Evolutionary conservation across 1,140 invertebrate genomes (phyloP), one percentile per base, ranked within the genome.

Genomic region (Venturia canescens): DNA sequence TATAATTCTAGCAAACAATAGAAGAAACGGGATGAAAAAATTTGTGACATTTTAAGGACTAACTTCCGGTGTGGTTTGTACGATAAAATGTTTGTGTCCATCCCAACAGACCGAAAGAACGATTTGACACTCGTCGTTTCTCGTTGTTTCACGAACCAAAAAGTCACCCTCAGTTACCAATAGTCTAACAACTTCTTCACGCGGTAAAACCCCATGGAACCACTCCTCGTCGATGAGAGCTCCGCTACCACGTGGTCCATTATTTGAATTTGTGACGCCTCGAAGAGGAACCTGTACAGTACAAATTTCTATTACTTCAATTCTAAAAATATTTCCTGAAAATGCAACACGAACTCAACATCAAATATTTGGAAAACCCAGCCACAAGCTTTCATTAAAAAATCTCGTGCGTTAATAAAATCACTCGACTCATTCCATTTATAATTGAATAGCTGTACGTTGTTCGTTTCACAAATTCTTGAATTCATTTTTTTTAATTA

Each of bases 91-190:
- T 90, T 98, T 98, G 87, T 98, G 97, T 9, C 97, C 97, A 79
- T 97, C 96, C 98, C 98, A 99, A 88, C 96, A 97, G 0, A 99
- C 98, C 15, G 98, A 99, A 27, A 99, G 89, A 69, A 99, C 98
- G 81, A 98, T 97, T 93, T 98, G 96, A 87, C 97, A 94, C 89
- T 98, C 96, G 89, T 98, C 95, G 89, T 97, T 98, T 90, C 96
- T 94, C n/a, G 96, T 97, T 57, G 98, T 99, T 93, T 99, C 97
- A 27, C 98, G 93, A 34, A 99, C 98, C 70, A 99, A 93, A 91
- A 98, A 99, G 89, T 99, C 98, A 0, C 98, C 98, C 86, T 99
- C 96, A 69, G 95, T 95, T 16, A 95, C 94, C 26, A 99, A 92
- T 18, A 99, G 93, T 80, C 98, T 92, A 16, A 99, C 97, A 3